Base-by-base conservation (phyloP, 2,888 invertebrate genomes). In the Tupiocoris notatus region DNA sequence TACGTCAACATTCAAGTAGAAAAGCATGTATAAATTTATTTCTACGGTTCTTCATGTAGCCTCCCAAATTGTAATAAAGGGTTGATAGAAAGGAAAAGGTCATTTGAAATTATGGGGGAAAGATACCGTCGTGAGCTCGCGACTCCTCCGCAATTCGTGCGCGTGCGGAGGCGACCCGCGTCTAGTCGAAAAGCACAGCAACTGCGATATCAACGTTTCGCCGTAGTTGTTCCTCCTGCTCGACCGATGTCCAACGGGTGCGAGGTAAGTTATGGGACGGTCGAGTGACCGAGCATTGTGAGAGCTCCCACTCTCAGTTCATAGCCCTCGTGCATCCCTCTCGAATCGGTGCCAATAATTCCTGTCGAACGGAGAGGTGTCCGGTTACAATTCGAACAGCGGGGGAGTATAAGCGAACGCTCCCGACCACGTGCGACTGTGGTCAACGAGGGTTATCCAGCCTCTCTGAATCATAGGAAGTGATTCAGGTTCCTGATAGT, bases 371-470 rank as follows among this genome's bases (percentile, higher is more conserved):
- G 17, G 18, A 17, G 65, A 67, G 67, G 67, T 54, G 56, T 67
- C 21, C 22, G 57, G 67, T 67, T 67, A 67, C 67, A 67, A 67
- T 39, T 57, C 54, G 67, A 21, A 67, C 67, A 39, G 39, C 39
- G 39, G 39, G 39, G 39, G 39, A 39, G 6, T 39, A 39, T 39
- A 39, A 12, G 3, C 12, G 39, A 39, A 39, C 39, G 3, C 6
- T 39, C 3, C 12, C 3, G 39, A 12, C 6, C 39, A 39, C 6
- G 39, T 7, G 39, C 6, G 39, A 39, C 12, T 3, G 39, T 39
- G 39, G 12, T 7, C 39, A 39, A 3, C 39, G 12, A 39, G 3
- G 39, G 39, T 39, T 12, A 39, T 39, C 39, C 6, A 39, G 39
- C 6, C 39, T 39, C 39, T 39, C 39, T 39, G 39, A 39, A 39